Conservation (phyloP, 2,113 vertebrate genomes). For the Hylia prasina region DNA sequence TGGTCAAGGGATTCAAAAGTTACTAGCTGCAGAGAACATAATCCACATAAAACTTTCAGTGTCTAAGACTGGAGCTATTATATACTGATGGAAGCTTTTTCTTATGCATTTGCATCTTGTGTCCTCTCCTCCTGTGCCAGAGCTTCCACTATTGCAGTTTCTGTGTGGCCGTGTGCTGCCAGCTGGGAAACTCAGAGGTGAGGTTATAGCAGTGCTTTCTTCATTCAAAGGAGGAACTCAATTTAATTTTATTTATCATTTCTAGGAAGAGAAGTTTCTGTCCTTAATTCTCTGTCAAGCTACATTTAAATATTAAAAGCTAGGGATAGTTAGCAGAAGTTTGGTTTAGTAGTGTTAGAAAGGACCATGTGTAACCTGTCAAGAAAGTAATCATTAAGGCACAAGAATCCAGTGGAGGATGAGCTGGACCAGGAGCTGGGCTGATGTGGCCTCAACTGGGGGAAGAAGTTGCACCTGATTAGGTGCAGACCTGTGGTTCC, state of each 20-base stretch:
- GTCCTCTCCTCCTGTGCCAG: background rate
- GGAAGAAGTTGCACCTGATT: background rate
- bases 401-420: background rate
- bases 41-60: background rate
- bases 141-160: background rate
- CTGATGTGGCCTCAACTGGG: background rate
- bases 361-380: background rate
- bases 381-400: background rate
- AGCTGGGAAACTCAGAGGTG: background rate
- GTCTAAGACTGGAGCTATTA: background rate
- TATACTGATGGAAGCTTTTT: background rate
- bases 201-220: background rate
- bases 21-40: background rate
- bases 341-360: background rate
- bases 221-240: background rate
- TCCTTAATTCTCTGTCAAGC: background rate
- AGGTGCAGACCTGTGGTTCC: background rate
- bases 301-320: background rate
- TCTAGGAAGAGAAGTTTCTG: background rate
- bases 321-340: background rate
- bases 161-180: rapidly evolving
- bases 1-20: background rate
- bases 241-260: background rate
- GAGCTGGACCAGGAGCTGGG: background rate
- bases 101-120: background rate